Conservation (phyloP, 2,888 invertebrate genomes). For the Cheiracanthium punctorium region DNA sequence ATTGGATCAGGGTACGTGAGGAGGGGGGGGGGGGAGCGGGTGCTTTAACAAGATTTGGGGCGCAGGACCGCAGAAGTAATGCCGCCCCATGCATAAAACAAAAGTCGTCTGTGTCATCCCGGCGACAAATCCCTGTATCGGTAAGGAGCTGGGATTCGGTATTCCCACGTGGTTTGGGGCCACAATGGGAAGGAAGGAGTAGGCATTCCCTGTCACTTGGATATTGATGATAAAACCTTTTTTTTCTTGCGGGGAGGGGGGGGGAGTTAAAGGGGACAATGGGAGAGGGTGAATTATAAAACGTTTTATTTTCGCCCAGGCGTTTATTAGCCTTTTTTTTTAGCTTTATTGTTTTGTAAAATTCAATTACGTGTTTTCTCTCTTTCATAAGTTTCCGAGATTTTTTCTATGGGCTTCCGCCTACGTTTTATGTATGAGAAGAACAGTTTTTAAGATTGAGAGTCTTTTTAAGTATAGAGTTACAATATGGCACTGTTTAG, state of each 20-base stretch:
- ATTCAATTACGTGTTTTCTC: constrained; percentile 6
- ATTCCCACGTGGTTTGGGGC: constrained; percentile 54
- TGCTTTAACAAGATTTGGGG: constrained; percentile 65
- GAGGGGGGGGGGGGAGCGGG: neutral
- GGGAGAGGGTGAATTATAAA: constrained; percentile 10
- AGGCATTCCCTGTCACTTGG: neutral
- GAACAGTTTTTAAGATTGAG: too few species aligned
- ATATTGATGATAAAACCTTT: neutral
- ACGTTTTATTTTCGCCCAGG: neutral
- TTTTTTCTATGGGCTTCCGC: too few species aligned
- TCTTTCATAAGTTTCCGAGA: too few species aligned
- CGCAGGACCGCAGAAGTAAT: constrained; percentile 65
- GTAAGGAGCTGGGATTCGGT: constrained; percentile 20
- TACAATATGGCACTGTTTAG: too few species aligned
- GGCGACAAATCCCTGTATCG: constrained; percentile 42
- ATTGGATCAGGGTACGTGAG: constrained; percentile 42
- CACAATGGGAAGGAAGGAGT: neutral
- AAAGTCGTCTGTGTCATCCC: constrained; percentile 66
- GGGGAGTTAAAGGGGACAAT: neutral
- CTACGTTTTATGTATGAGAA: too few species aligned
- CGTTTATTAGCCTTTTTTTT: neutral
- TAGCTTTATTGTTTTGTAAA: constrained; percentile 5
- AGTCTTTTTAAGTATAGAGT: too few species aligned
- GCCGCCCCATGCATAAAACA: constrained; percentile 68
- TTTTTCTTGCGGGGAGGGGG: neutral